Conservation (phyloP, 1,140 invertebrate species). For the Drosophila nannoptera region DNA sequence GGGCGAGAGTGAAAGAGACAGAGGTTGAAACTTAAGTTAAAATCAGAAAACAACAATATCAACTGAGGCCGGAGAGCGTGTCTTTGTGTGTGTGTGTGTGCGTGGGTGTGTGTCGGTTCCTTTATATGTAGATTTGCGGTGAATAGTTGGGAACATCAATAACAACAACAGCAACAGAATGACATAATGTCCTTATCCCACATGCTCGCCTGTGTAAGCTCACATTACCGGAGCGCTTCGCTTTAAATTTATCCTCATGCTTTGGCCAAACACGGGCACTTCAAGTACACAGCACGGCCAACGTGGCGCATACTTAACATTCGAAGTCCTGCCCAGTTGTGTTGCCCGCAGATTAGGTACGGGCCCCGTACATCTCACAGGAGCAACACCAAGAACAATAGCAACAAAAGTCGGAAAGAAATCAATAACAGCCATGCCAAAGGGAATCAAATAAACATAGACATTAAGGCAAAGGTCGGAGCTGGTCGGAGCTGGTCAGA, state of each 20-base stretch:
- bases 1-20: background rate
- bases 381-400: conserved; percentile 17
- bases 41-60: conserved; percentile 52
- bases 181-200: conserved; percentile 45
- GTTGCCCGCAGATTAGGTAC: background rate
- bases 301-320: conserved; percentile 6
- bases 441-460: conserved; percentile 50
- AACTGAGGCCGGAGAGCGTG: conserved; percentile 7
- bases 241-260: conserved; percentile 1
- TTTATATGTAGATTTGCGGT: conserved; percentile 47
- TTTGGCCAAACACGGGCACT: background rate
- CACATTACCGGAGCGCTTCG: conserved; percentile 4
- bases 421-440: conserved; percentile 34
- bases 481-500: conserved; percentile 4
- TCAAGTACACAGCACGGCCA: background rate
- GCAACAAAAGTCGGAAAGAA: conserved; percentile 29
- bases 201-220: conserved; percentile 6
- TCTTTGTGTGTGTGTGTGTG: conserved; percentile 3
- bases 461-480: conserved; percentile 27
- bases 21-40: conserved; percentile 30
- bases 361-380: conserved; percentile 15
- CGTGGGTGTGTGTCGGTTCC: conserved; percentile 25
- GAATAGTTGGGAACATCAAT: conserved; percentile 32
- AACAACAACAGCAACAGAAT: conserved; percentile 44
- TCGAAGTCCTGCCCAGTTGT: background rate